Base-by-base conservation (phyloP, 2,113 vertebrate genomes). In the Maccullochella peelii region DNA sequence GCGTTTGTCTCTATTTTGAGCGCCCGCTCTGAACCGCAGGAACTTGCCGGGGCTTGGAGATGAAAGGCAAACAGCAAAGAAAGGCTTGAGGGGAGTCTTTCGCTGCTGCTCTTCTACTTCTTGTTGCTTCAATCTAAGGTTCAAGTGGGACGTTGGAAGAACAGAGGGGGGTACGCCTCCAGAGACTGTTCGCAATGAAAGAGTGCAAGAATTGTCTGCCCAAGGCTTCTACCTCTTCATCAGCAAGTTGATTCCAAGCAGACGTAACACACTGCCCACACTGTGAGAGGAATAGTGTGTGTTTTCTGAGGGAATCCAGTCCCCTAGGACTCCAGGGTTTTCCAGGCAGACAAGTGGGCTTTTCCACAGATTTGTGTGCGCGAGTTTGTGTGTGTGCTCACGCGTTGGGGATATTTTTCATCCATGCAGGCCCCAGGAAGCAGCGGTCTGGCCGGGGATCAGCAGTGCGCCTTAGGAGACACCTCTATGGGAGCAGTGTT, bases 371-470 rank as follows among this genome's bases (percentile, higher is more conserved):
- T 74, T 59, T 73, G 85, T 79, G 72, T 80, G 71, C 75, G 70
- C 67, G 58, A 49, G 62, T 75, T 33, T 66, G 80, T 75, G 84
- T 84, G 80, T 86, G 68, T 30, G 72, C 52, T 61, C 55, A 42
- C 21, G 25, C 36, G 36, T 50, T 87, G 86, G 92, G 92, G 92
- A 95, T 96, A 95, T 95, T 94, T 95, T 96, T 96, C 88, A 90
- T 93, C 95, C 88, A 86, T 81, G 77, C 87, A 89, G 91, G 89
- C 91, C 92, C 96, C 89, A 92, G 96, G 94, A 96, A 97, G 94
- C 5, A 0, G 91, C 49, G 91, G 94, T 95, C 93, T 96, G 94
- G 89, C 91, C 63, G 30, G 81, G 50, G 33, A 94, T 91, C 91
- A 84, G 84, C 69, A 27, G 21, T 23, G 67, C 18, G 25, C 78